A percentile compares a stretch with the other conserved stretches of the same genome.
These are phyloP conservation scores for Sycophaga agraensis DNA, from an alignment of 1,140 invertebrate genomes.

Conservation along the genomic window DNA sequence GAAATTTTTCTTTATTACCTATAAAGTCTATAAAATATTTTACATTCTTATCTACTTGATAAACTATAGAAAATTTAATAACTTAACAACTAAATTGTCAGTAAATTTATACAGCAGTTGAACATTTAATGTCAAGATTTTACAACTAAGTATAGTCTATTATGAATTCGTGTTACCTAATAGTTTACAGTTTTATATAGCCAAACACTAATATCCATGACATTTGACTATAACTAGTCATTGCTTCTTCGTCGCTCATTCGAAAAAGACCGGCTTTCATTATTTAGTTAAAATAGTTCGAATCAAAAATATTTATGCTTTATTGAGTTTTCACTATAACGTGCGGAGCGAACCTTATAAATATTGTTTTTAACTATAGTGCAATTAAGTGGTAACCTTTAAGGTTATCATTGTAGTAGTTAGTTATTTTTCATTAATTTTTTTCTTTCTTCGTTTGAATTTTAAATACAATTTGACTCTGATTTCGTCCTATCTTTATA, in stretches of 20 bases:
- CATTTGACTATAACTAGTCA: slow-evolving; percentile 35
- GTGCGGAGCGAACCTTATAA: slow-evolving; percentile 16
- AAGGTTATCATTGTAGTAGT: background rate
- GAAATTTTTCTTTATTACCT: no score
- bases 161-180: slow-evolving; percentile 34
- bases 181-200: slow-evolving; percentile 45
- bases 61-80: background rate
- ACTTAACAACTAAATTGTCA: background rate
- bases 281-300: slow-evolving; percentile 41
- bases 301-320: slow-evolving; percentile 45
- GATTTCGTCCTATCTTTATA: slow-evolving; percentile 5
- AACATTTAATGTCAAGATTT: slow-evolving; percentile 18
- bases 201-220: no score
- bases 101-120: background rate
- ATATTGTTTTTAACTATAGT: slow-evolving; percentile 24
- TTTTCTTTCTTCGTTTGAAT: background rate
- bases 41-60: background rate
- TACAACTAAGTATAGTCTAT: slow-evolving; percentile 9
- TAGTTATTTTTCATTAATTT: slow-evolving; percentile 4
- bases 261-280: slow-evolving; percentile 31
- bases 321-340: slow-evolving; percentile 32
- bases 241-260: slow-evolving; percentile 26
- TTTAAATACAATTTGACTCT: slow-evolving; percentile 14
- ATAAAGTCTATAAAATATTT: background rate
- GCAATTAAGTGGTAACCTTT: slow-evolving; percentile 8